phyloP scores from a whole-genome alignment of 2,888 invertebrate species.

The Anoplius nigerrimus region DNA sequence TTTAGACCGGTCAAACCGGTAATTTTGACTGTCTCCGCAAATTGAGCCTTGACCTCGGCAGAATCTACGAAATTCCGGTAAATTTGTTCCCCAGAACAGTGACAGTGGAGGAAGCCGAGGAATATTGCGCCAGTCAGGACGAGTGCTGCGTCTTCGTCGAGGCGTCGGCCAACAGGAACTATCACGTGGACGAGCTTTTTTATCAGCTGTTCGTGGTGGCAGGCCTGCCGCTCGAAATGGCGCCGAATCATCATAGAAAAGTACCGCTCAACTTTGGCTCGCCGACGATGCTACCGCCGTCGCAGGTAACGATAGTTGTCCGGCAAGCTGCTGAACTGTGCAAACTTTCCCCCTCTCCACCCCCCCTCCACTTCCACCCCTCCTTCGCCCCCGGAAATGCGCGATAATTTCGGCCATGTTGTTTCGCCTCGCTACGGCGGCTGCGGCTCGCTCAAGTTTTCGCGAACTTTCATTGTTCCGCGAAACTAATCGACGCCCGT shows the following conservation, averaged over 20 bases:
- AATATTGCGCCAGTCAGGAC: constrained; percentile 87
- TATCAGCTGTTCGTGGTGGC: constrained; percentile 89
- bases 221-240: constrained; percentile 91
- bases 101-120: constrained; percentile 84
- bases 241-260: constrained; percentile 89
- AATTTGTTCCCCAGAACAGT: constrained; percentile 79
- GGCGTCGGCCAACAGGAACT: constrained; percentile 89
- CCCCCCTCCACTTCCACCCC: too few relatives aligned
- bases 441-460: too few relatives aligned
- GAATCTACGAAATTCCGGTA: not conserved
- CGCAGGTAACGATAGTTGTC: constrained; percentile 54
- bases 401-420: too few relatives aligned
- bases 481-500: too few relatives aligned
- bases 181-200: constrained; percentile 89
- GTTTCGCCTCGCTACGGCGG: too few relatives aligned
- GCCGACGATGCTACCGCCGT: constrained; percentile 85
- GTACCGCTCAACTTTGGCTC: constrained; percentile 84
- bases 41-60: too few relatives aligned
- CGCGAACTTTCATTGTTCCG: too few relatives aligned
- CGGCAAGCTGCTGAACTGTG: too few relatives aligned
- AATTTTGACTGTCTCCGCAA: too few relatives aligned
- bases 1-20: too few relatives aligned
- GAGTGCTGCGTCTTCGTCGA: constrained; percentile 88
- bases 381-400: too few relatives aligned
- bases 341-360: too few relatives aligned